Evolutionary conservation across 37 sponge, comb jelly and placozoan species (phyloP), one percentile per base, ranked within the genome.

Genomic region (Eunapius fragilis): DNA sequence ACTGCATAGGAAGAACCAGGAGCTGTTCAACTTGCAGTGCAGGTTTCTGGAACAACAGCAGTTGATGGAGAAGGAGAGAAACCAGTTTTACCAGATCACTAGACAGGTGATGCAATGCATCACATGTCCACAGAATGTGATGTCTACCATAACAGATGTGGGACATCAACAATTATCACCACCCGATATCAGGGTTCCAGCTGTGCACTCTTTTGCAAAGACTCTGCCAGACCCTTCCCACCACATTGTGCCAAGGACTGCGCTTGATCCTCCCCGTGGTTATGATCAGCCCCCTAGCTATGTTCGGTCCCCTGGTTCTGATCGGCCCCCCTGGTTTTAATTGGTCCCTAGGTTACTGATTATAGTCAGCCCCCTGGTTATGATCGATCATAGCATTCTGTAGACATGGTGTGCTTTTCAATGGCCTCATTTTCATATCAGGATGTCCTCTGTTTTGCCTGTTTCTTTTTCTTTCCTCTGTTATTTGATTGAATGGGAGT

Each of bases 31-130:
- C 24, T 38, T 84, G 50, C 90, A 93, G 68, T 31, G 72, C 35
- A 71, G 58, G 67, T 14, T 89, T 19, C 35, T 86, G 32, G 93
- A 86, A 34, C 93, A 93, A 48, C 87, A 93, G 73, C 70, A 79
- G 48, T 71, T 80, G 9, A 75, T 89, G 28, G 81, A 86, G 49
- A 71, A 84, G 68, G 93, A 93, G 41, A 86, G 87, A 80, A 86
- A 87, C 25, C 80, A 82, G 37, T 89, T 93, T 34, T 76, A 86
- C 31, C 70, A 80, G 3, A 70, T 84, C 27, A 71, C 85, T 5
- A 74, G 71, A 32, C 81, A 89, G 67, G 80, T 89, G 34, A 80
- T 89, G 90, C 84, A 80, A 9, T 79, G 26, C 35, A 84, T 89
- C 4, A 48, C 74, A 11, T 58, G 14, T 11, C 58, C 58, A 11